Evolutionary conservation across 2,113 vertebrate species (phyloP).

Genomic region (Upupa epops): DNA sequence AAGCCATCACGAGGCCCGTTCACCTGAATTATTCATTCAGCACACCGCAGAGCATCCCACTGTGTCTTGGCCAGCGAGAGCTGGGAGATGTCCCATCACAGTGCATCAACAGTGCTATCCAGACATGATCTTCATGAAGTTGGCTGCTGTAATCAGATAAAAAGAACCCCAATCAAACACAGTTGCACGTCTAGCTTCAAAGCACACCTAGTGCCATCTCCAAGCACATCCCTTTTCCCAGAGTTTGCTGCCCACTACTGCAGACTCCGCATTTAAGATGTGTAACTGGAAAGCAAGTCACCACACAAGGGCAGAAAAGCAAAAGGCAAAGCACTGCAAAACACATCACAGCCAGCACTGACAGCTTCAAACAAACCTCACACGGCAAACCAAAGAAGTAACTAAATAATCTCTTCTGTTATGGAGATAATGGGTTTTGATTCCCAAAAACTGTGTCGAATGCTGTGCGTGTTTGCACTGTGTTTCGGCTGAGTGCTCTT

Average conservation of each 20-base stretch:
- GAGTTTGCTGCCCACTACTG: neutral
- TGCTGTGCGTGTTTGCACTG: constrained; percentile 31
- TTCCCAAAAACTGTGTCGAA: constrained; percentile 36
- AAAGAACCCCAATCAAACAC: neutral
- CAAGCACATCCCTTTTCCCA: neutral
- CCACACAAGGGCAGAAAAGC: neutral
- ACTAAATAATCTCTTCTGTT: constrained; percentile 39
- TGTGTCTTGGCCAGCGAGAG: neutral
- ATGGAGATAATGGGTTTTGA: constrained; percentile 48
- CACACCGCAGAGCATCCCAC: neutral
- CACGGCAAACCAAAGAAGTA: neutral
- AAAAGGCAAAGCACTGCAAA: neutral
- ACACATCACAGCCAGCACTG: neutral
- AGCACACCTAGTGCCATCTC: neutral
- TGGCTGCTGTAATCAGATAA: neutral
- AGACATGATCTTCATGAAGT: neutral
- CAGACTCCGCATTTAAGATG: neutral
- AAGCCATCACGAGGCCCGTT: neutral
- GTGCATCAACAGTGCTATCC: neutral
- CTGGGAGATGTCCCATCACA: neutral
- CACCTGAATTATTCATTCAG: neutral
- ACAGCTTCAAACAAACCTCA: neutral
- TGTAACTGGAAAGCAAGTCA: neutral
- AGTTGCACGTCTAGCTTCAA: neutral
- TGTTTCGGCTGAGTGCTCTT: constrained; percentile 9